Base-by-base conservation (phyloP, 2,113 vertebrate genomes). In the Leuciscus idus region DNA sequence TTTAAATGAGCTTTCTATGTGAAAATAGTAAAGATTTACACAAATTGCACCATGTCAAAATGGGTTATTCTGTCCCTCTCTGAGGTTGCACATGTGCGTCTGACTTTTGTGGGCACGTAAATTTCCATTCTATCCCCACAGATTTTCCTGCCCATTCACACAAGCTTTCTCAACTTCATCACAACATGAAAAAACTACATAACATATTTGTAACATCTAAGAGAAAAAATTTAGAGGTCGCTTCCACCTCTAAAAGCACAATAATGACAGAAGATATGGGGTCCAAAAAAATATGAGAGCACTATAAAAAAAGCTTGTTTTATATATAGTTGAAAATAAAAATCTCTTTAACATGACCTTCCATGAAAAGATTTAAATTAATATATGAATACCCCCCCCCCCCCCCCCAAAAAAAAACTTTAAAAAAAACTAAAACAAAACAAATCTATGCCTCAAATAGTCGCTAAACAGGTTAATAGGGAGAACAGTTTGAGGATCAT, bases 91-190 rank as follows among this genome's bases (percentile, higher is more conserved):
- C 55, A 46, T 59, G n/a, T 70, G 6, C 77, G 48, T 84, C 33
- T 61, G 55, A 68, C 72, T 66, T 79, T 70, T 61, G 86, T 61
- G 81, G 80, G 46, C 50, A 76, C 33, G 30, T 77, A 83, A 46
- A 87, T 84, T 84, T 84, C 43, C 81, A 78, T 68, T 77, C 68
- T 30, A 61, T 76, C 33, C 55, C 68, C 82, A 39, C 39, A 50
- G 9, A 46, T 64, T 86, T 72, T 12, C 61, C 23, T 21, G 30
- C 36, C 59, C 76, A 52, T 61, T 84, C 52, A 39, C 70, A 84
- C 62, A 59, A 39, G 23, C 33, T 83, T 48, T 64, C 61, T 7
- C 30, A 30, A 74, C 1, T 30, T 33, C n/a, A 62, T 52, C 66
- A 55, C 59, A 85, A 33, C 28, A 75, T 28, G 36, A 23, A 59